Evolutionary conservation across 2,888 invertebrate genomes (phyloP).

Genomic region (Pammene aurita): DNA sequence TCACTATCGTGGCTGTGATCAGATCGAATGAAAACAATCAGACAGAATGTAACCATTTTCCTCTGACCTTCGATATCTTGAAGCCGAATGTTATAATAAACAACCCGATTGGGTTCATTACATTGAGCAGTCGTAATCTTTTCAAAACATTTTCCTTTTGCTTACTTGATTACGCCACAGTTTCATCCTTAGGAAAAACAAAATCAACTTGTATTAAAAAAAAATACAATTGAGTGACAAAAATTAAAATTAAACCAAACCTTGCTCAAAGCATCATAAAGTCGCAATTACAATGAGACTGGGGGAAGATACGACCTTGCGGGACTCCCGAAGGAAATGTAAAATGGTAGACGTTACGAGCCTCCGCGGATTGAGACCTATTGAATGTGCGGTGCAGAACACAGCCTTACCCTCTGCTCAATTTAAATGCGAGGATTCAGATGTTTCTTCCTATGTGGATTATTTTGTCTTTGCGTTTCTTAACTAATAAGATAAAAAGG

Average conservation of each 20-base stretch:
- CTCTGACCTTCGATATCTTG: conserved; percentile 5
- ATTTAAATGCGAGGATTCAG: conserved; percentile 29
- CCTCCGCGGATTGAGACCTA: conserved; percentile 30
- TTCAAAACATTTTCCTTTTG: conserved; percentile 33
- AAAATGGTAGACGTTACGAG: conserved; percentile 39
- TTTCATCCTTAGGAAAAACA: conserved; percentile 33
- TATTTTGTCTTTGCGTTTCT: not conserved
- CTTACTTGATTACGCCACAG: conserved; percentile 36
- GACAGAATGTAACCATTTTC: conserved; percentile 22
- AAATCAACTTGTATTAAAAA: conserved; percentile 26
- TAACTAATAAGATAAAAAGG: not conserved
- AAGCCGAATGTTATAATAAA: conserved; percentile 6
- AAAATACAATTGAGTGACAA: conserved; percentile 2
- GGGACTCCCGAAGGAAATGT: conserved; percentile 26
- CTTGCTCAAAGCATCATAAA: conserved; percentile 4
- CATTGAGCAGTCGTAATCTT: conserved; percentile 35
- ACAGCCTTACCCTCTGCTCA: conserved; percentile 12
- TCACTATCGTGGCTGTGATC: not conserved
- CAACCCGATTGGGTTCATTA: conserved; percentile 32
- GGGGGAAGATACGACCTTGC: conserved; percentile 25
- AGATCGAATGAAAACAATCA: conserved; percentile 16
- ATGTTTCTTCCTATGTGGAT: conserved; percentile 10
- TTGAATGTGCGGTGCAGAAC: conserved; percentile 26
- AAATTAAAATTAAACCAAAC: conserved; percentile 4
- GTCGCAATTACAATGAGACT: conserved; percentile 22